These are phyloP conservation scores for Mormyrops boulengeri DNA, from an alignment of 2,797 vertebrate species.

Conservation along the genomic window DNA sequence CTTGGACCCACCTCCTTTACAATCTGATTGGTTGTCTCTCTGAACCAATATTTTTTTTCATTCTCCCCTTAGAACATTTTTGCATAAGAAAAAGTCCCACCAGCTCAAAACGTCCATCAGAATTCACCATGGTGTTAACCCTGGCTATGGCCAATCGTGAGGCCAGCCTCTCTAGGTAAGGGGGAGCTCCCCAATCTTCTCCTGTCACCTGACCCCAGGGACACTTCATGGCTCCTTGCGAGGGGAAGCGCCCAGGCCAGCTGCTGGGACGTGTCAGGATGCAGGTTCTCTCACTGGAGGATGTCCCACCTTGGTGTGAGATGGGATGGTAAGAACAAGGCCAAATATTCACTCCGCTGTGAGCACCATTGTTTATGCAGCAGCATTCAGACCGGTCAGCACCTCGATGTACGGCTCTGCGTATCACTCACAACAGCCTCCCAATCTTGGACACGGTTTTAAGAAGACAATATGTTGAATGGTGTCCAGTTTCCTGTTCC, in stretches of 20 bases:
- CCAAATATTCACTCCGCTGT: not conserved
- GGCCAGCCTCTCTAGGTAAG: not conserved
- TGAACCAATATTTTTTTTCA: not conserved
- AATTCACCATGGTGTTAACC: not conserved
- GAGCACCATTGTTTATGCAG: not conserved
- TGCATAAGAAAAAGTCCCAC: not conserved
- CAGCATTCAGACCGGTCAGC: not conserved
- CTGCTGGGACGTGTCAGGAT: not conserved
- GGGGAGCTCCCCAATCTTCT: not conserved
- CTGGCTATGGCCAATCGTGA: not conserved
- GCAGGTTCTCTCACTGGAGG: not conserved
- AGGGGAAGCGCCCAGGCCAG: not conserved
- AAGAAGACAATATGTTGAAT: slow-evolving; percentile 4
- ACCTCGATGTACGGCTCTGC: not conserved
- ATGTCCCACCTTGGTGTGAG: not conserved
- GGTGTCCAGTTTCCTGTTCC: not conserved
- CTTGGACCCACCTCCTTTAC: not conserved
- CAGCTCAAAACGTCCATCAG: not conserved
- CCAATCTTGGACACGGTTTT: not conserved
- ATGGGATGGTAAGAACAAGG: not conserved
- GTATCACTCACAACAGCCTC: not conserved
- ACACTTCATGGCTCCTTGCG: not conserved
- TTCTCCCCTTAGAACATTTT: not conserved
- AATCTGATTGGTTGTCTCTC: not conserved
- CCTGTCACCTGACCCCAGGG: not conserved